Conservation (phyloP, 2,113 vertebrate species). For the Coptodon rendalli region DNA sequence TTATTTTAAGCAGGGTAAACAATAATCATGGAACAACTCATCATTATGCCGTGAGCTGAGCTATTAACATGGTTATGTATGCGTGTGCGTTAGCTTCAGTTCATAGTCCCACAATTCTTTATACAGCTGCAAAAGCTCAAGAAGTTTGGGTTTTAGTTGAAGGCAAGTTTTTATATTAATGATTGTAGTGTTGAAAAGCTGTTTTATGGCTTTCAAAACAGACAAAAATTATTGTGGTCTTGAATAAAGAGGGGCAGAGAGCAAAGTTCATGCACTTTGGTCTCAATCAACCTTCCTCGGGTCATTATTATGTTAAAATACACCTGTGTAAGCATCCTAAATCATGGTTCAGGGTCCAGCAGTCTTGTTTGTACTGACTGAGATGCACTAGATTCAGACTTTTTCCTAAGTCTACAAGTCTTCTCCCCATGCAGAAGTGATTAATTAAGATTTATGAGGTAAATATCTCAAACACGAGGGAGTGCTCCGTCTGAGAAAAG, state of each 20-base stretch:
- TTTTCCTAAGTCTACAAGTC: not conserved
- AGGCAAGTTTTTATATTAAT: not conserved
- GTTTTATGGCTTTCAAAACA: slow-evolving; percentile 1
- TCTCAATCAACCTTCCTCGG: not conserved
- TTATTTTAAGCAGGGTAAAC: slow-evolving; percentile 54
- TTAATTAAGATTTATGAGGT: not conserved
- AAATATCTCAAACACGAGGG: not conserved
- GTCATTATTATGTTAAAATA: not conserved
- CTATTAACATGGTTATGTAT: slow-evolving; percentile 26
- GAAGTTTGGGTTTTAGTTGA: not conserved
- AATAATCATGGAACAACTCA: slow-evolving; percentile 49
- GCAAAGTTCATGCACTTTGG: not conserved
- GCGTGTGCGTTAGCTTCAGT: slow-evolving; percentile 18
- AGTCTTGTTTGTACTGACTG: not conserved
- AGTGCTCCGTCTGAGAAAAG: not conserved
- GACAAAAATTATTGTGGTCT: slow-evolving; percentile 15
- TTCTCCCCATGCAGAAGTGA: not conserved
- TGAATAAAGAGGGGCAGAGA: not conserved
- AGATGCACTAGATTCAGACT: not conserved
- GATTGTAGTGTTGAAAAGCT: not conserved
- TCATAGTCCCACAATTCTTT: slow-evolving; percentile 11
- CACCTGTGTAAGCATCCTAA: slow-evolving; percentile 28
- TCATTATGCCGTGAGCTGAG: slow-evolving; percentile 35
- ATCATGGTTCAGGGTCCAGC: not conserved
- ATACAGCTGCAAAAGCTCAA: slow-evolving; percentile 31